Percentiles rank a stretch among this genome's conserved stretches.
Evolutionary conservation across 2,888 invertebrate species (phyloP).

Genomic region (Hedya salicella): DNA sequence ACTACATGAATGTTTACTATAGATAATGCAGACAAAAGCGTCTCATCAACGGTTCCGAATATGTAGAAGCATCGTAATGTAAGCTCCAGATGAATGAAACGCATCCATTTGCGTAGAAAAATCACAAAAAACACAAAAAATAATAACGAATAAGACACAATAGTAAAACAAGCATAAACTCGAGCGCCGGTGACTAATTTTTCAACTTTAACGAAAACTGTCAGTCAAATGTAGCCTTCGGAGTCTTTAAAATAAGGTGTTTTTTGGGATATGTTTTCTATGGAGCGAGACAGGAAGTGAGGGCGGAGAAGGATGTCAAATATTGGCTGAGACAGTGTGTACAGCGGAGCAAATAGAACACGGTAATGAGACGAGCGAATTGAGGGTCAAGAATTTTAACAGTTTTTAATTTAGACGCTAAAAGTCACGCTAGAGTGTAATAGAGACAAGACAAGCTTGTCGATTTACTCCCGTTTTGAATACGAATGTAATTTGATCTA

Average conservation of each 20-base stretch:
- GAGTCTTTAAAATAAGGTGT: neutral
- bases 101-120: conserved; percentile 18
- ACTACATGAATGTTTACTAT: too few species aligned
- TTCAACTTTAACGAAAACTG: conserved; percentile 10
- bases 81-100: conserved; percentile 12
- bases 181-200: conserved; percentile 32
- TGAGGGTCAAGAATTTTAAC: conserved; percentile 21
- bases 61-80: conserved; percentile 3
- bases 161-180: conserved; percentile 20
- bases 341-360: conserved; percentile 27
- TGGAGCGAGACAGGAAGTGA: conserved; percentile 32
- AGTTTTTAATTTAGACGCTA: conserved; percentile 14
- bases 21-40: too few species aligned
- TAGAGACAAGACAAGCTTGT: too few species aligned
- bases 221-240: neutral
- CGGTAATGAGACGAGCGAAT: conserved; percentile 33
- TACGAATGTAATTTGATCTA: too few species aligned
- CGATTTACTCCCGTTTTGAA: too few species aligned
- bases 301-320: conserved; percentile 44
- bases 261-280: neutral
- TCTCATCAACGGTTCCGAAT: neutral
- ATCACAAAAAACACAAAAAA: conserved; percentile 15
- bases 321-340: conserved; percentile 38
- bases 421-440: too few species aligned
- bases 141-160: conserved; percentile 28